Evolutionary conservation across 2,888 invertebrate species (phyloP), one percentile per base, ranked within the genome.

Genomic region (Phortica magna): DNA sequence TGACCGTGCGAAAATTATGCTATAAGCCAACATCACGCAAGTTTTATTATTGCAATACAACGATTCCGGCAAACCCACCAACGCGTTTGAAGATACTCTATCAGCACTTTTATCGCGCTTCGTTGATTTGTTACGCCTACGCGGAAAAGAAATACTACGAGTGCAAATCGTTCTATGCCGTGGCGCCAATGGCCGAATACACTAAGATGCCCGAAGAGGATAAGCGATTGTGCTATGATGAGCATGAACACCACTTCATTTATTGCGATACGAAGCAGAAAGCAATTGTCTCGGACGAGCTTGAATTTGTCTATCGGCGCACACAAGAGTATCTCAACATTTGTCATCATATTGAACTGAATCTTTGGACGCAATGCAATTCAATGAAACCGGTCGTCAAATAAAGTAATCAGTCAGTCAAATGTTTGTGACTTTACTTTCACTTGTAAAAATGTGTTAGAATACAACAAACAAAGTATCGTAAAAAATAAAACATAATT

Each of bases 11-110:
- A 9, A 55, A 55, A 55, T 55, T 55, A 55, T 55, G 55, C n/a
- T 55, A n/a, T 55, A 55, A 55, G n/a, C 55, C 55, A 6, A 55
- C 14, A 9, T 17, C 55, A 55, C 55, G 55, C 17, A 55, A 17
- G 14, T 55, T 55, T 55, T n/a, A 55, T 12, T 55, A 55, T n/a
- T 55, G 55, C 55, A 55, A 55, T 55, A 17, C 55, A 55, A 55
- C 55, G 14, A 17, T 17, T n/a, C 6, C 17, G 7, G 55, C 55
- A 55, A 2, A 7, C 7, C n/a, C 17, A 7, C 55, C 55, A 12
- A 14, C 17, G 5, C 55, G 55, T 55, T 55, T 55, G 7, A 14
- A 55, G 17, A 1, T 55, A 5, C 14, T 55, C n/a, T 55, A 55
- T 55, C n/a, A 55, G 17, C 7, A 55, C 7, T 55, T 17, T 55